These are phyloP conservation scores for Thymelicus sylvestris DNA, from an alignment of 2,888 invertebrate genomes.

Conservation along the genomic window DNA sequence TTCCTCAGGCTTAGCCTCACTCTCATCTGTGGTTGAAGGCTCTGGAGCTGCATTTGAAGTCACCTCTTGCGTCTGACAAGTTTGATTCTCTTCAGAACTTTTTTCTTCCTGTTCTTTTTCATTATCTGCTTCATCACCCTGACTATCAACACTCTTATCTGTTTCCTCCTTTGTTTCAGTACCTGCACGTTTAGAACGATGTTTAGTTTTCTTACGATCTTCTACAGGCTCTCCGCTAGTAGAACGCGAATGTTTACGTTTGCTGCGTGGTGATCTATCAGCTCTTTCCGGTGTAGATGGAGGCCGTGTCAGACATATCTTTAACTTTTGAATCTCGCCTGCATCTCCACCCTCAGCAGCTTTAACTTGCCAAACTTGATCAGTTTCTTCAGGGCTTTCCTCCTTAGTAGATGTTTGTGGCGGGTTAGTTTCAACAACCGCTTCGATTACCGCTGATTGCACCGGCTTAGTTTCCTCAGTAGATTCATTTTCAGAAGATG, in stretches of 20 bases:
- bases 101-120: conserved; percentile 57
- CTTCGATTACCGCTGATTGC: conserved; percentile 16
- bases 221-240: conserved; percentile 78
- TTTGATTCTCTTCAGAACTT: conserved; percentile 38
- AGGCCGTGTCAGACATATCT: conserved; percentile 86
- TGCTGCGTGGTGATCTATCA: conserved; percentile 80
- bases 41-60: conserved; percentile 54
- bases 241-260: conserved; percentile 79
- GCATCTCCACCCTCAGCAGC: conserved; percentile 68
- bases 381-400: conserved; percentile 68
- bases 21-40: conserved; percentile 68
- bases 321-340: conserved; percentile 87
- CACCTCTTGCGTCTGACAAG: conserved; percentile 32
- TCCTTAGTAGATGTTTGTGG: conserved; percentile 62
- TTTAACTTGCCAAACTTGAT: conserved; percentile 83
- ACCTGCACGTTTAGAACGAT: conserved; percentile 64
- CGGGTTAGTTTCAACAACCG: conserved; percentile 53
- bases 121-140: conserved; percentile 59
- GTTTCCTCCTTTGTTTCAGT: conserved; percentile 66
- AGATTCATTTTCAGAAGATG: conserved; percentile 82
- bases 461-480: conserved; percentile 60
- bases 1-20: conserved; percentile 60
- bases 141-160: conserved; percentile 67
- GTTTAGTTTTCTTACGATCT: conserved; percentile 76
- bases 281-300: conserved; percentile 81